Evolutionary conservation across 2,113 vertebrate species (phyloP).

Genomic region (Paramisgurnus dabryanus): DNA sequence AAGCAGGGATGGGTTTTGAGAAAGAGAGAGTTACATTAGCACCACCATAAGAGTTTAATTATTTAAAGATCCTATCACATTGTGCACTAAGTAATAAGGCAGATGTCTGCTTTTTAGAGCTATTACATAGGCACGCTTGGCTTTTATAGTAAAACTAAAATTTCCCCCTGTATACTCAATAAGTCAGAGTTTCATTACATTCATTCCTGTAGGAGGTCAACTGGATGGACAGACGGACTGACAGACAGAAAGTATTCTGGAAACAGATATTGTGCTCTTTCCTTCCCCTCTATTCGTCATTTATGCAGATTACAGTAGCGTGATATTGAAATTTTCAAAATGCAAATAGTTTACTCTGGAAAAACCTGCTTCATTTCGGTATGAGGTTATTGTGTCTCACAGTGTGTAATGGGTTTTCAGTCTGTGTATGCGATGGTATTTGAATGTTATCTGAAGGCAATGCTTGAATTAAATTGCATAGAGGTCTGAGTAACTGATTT

Average conservation of each 20-base stretch:
- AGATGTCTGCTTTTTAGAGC: not conserved
- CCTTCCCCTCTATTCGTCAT: not conserved
- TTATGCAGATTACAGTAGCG: not conserved
- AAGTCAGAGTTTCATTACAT: not conserved
- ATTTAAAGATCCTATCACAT: slow-evolving; percentile 1
- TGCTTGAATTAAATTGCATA: not conserved
- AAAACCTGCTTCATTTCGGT: not conserved
- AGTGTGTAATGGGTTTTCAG: slow-evolving; percentile 15
- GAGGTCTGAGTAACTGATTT: not conserved
- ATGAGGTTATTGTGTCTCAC: not conserved
- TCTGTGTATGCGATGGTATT: not conserved
- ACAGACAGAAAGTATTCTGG: not conserved
- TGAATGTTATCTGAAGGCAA: not conserved
- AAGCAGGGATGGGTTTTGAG: not conserved
- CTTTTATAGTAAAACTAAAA: slow-evolving; percentile 27
- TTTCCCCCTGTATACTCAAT: not conserved
- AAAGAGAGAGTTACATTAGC: not conserved
- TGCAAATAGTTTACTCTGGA: slow-evolving; percentile 1
- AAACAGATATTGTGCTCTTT: not conserved
- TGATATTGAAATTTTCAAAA: slow-evolving; percentile 24
- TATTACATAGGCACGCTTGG: not conserved
- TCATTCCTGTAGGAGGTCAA: not conserved
- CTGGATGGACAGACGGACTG: not conserved
- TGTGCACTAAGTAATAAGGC: not conserved
- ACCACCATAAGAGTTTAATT: not conserved